Evolutionary conservation across 2,113 vertebrate genomes (phyloP).

Genomic region (Lycaon pictus): DNA sequence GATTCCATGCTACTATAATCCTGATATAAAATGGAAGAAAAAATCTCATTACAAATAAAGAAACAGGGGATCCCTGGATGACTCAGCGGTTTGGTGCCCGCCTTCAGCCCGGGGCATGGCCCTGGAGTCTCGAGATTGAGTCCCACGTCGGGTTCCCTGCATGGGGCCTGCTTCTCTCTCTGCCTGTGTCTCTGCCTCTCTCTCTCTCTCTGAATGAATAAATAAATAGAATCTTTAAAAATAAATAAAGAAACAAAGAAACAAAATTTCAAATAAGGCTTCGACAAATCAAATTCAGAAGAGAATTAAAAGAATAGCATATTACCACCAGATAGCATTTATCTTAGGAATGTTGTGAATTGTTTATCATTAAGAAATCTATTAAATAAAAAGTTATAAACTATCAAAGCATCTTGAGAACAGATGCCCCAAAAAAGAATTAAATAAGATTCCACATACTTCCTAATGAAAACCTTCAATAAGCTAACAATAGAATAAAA

Average conservation of each 20-base stretch:
- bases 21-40: not conserved
- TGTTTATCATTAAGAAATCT: not conserved
- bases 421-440: not conserved
- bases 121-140: too few relatives aligned
- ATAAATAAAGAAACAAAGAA: conserved; percentile 21
- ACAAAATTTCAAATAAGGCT: not conserved
- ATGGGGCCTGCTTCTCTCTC: too few relatives aligned
- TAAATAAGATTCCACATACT: not conserved
- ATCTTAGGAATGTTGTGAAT: not conserved
- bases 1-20: not conserved
- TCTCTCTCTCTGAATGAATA: too few relatives aligned
- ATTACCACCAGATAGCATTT: not conserved
- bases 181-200: too few relatives aligned
- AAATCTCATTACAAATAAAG: not conserved
- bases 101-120: too few relatives aligned
- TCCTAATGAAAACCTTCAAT: not conserved
- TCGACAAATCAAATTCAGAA: conserved; percentile 28
- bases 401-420: not conserved
- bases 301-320: not conserved
- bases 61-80: not conserved
- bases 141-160: too few relatives aligned
- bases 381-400: not conserved
- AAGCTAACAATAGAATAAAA: not conserved
- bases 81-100: too few relatives aligned
- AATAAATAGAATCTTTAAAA: too few relatives aligned